phyloP scores from a whole-genome alignment of 2,888 invertebrate species.

The Pimpla rufipes region DNA sequence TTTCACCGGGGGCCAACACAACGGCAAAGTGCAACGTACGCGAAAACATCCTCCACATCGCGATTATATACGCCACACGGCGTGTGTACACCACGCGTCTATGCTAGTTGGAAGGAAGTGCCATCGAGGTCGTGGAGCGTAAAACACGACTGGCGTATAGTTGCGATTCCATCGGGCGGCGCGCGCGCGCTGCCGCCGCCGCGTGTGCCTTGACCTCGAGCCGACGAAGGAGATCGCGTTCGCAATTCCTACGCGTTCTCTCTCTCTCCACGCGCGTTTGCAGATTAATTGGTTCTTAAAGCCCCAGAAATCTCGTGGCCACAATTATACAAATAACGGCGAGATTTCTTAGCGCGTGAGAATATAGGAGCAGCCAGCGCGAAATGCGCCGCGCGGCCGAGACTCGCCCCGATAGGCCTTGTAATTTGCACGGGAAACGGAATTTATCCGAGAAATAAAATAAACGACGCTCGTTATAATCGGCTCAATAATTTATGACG shows the following conservation, averaged over 20 bases:
- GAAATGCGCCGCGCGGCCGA: no score
- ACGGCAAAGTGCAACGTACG: constrained; percentile 36
- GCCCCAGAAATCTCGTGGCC: no score
- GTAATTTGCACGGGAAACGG: not conserved
- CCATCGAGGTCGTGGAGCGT: constrained; percentile 44
- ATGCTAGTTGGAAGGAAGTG: constrained; percentile 44
- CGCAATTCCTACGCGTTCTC: not conserved
- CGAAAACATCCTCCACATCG: constrained; percentile 10
- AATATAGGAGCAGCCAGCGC: no score
- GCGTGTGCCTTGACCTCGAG: constrained; percentile 8
- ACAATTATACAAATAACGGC: no score
- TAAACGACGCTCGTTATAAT: not conserved
- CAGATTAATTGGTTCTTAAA: not conserved
- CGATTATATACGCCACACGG: constrained; percentile 18
- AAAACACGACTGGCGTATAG: not conserved
- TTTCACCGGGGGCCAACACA: constrained; percentile 6
- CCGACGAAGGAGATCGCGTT: not conserved
- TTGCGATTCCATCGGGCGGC: constrained; percentile 29
- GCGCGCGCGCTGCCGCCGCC: no score
- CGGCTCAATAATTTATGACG: constrained; percentile 42
- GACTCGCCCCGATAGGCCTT: not conserved
- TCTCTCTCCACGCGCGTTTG: not conserved
- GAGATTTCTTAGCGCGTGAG: no score
- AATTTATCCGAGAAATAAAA: constrained; percentile 9
- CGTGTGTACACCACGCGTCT: constrained; percentile 16